These are phyloP conservation scores for Pantherophis guttatus DNA, from an alignment of 2,113 vertebrate species.

Conservation along the genomic window DNA sequence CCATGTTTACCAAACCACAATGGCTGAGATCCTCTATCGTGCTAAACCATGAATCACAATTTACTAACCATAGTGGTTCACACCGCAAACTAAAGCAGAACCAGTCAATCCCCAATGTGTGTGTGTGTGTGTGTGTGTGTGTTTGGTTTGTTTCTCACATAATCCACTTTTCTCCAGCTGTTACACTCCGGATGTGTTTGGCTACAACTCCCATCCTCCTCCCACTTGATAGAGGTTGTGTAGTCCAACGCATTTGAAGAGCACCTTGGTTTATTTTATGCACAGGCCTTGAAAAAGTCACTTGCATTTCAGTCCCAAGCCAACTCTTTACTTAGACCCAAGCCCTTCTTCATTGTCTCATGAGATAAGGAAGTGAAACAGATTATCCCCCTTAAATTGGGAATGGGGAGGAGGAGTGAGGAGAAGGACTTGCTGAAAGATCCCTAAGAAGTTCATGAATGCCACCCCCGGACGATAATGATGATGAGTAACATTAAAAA, in stretches of 20 bases:
- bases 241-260: not conserved
- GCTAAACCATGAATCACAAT: not conserved
- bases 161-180: not conserved
- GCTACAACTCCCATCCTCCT: not conserved
- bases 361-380: not conserved
- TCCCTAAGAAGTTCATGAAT: not conserved
- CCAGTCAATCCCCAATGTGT: not conserved
- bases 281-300: not conserved
- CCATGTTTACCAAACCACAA: not conserved
- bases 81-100: not conserved
- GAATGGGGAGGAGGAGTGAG: not conserved
- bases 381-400: not conserved
- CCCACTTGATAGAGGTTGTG: not conserved
- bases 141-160: not conserved
- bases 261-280: not conserved
- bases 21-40: not conserved
- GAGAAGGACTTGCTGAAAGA: not conserved
- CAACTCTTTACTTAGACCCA: not conserved
- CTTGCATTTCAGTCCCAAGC: not conserved
- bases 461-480: not conserved
- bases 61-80: not conserved
- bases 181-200: not conserved
- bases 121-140: no score
- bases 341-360: not conserved
- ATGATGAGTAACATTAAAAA: not conserved